These are phyloP conservation scores for Schizopygopsis malacanthus DNA, from an alignment of 2,797 vertebrate genomes.

Conservation along the genomic window DNA sequence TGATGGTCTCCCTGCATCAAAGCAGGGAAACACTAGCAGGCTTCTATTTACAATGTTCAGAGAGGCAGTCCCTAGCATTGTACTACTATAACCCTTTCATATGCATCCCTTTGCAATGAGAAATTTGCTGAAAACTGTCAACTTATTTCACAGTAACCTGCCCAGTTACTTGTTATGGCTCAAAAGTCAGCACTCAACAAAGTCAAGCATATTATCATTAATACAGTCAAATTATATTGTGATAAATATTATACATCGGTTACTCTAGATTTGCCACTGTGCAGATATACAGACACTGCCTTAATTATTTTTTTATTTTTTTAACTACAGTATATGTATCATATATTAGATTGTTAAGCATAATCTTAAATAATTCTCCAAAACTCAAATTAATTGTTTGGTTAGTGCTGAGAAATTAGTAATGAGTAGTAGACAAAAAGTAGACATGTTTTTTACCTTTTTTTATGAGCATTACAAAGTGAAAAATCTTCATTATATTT, in stretches of 20 bases:
- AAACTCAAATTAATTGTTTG: neutral
- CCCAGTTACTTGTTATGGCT: too few species aligned
- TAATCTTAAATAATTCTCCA: neutral
- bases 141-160: neutral
- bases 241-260: neutral
- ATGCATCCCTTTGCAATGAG: neutral
- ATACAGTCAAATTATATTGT: neutral
- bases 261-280: neutral
- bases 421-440: neutral
- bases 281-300: neutral
- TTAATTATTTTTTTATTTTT: too few species aligned
- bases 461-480: neutral
- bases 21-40: constrained; percentile 9
- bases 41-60: constrained; percentile 12
- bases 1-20: neutral
- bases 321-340: neutral
- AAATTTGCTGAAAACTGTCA: neutral
- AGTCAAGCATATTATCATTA: neutral
- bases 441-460: neutral
- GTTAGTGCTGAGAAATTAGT: neutral
- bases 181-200: neutral
- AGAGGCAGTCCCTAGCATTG: neutral
- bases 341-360: neutral
- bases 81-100: neutral
- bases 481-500: neutral